phyloP scores from a whole-genome alignment of 1,140 invertebrate species.

The Whitmania pigra region DNA sequence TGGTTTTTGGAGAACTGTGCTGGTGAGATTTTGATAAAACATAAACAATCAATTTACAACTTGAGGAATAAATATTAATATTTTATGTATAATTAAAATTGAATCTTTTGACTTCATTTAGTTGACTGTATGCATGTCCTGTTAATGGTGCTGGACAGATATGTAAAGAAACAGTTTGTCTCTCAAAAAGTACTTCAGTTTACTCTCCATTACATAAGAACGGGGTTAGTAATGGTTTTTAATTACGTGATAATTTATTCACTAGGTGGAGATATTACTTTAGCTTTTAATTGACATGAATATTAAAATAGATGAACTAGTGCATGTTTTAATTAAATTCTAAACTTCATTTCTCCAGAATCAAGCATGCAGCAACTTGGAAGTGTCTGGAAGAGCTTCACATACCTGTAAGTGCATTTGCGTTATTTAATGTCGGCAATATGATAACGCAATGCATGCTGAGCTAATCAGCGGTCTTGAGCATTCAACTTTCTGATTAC shows the following conservation, averaged over 20 bases:
- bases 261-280: too few relatives aligned
- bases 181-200: conserved; percentile 83
- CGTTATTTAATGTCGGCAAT: too few relatives aligned
- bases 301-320: too few relatives aligned
- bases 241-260: too few relatives aligned
- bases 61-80: neutral
- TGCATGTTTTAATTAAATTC: too few relatives aligned
- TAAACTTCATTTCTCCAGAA: conserved; percentile 43
- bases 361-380: conserved; percentile 78
- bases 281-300: too few relatives aligned
- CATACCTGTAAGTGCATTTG: conserved; percentile 31
- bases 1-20: conserved; percentile 93
- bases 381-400: conserved; percentile 89
- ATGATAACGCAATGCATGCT: too few relatives aligned
- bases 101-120: conserved; percentile 27
- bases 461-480: too few relatives aligned
- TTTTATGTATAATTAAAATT: neutral
- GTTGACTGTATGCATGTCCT: conserved; percentile 51
- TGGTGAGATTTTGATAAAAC: conserved; percentile 31
- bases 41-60: too few relatives aligned
- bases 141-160: conserved; percentile 62
- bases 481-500: too few relatives aligned
- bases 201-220: conserved; percentile 75
- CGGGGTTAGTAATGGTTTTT: conserved; percentile 52
- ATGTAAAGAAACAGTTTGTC: conserved; percentile 72